These are phyloP conservation scores for Volucella inanis DNA, from an alignment of 2,888 invertebrate genomes.

Conservation along the genomic window DNA sequence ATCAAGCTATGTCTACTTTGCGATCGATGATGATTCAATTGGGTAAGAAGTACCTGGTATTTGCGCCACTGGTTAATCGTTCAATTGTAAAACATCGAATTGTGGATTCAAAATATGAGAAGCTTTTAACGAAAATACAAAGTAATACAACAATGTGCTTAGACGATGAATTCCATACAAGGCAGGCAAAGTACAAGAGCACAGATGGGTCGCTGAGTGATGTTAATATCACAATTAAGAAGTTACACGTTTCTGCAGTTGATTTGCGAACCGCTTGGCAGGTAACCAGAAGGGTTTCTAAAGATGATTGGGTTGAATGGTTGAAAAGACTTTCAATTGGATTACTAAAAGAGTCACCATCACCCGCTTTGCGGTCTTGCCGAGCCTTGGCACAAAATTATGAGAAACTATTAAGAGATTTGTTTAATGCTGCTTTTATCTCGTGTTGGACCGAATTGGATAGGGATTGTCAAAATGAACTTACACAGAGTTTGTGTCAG, in stretches of 20 bases:
- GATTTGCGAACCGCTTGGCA: constrained; percentile 96
- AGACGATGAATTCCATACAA: constrained; percentile 88
- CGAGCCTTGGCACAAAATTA: constrained; percentile 96
- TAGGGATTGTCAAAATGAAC: constrained; percentile 89
- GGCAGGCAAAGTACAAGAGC: constrained; percentile 87
- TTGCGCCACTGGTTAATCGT: constrained; percentile 95
- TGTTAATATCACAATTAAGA: constrained; percentile 89
- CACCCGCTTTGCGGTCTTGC: constrained; percentile 96
- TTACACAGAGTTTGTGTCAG: constrained; percentile 93
- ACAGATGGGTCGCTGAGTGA: constrained; percentile 88
- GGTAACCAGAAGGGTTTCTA: constrained; percentile 95
- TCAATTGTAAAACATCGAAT: constrained; percentile 92
- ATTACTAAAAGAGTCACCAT: constrained; percentile 96
- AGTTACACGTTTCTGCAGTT: constrained; percentile 91
- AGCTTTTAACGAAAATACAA: constrained; percentile 88
- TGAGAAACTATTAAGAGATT: constrained; percentile 95
- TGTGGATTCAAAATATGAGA: constrained; percentile 90
- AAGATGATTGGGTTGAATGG: constrained; percentile 99
- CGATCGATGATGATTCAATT: constrained; percentile 94
- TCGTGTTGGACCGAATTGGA: constrained; percentile 99
- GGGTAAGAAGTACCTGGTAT: constrained; percentile 94
- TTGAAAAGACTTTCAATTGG: constrained; percentile 95
- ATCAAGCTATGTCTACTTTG: constrained; percentile 94
- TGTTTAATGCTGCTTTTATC: constrained; percentile 99
- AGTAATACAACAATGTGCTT: constrained; percentile 90